Evolutionary conservation across 2,113 vertebrate genomes (phyloP).

Genomic region (Heterochromis multidens): DNA sequence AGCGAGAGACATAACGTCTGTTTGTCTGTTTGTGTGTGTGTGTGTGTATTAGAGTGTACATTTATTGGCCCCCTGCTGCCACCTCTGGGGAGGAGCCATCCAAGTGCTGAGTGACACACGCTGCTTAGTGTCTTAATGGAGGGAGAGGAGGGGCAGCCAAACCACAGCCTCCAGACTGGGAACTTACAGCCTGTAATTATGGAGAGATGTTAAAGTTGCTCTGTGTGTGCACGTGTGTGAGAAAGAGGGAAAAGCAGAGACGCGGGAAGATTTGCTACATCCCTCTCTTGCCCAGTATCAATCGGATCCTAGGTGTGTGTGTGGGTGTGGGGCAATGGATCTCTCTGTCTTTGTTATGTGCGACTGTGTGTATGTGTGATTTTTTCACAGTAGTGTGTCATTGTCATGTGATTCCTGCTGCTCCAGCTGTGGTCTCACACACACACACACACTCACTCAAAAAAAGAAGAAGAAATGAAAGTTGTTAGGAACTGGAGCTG

Average conservation of each 20-base stretch:
- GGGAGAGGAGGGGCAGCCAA: constrained; percentile 66
- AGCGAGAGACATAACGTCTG: not conserved
- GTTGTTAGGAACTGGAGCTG: constrained; percentile 68
- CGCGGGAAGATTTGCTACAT: not conserved
- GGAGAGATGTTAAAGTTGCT: constrained; percentile 57
- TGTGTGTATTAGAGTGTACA: constrained; percentile 8
- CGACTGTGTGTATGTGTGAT: not conserved
- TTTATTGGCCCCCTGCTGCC: constrained; percentile 64
- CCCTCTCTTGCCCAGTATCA: not conserved
- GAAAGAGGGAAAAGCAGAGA: not conserved
- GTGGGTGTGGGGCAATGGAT: constrained; percentile 1
- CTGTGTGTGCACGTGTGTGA: not conserved
- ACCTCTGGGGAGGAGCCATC: constrained; percentile 54
- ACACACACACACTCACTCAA: not conserved
- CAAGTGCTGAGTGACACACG: constrained; percentile 68
- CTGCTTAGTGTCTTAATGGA: constrained; percentile 73
- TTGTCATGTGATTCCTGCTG: constrained; percentile 26
- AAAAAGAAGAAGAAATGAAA: constrained; percentile 63
- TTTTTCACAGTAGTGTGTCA: constrained; percentile 13
- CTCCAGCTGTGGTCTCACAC: constrained; percentile 43
- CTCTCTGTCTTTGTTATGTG: constrained; percentile 15
- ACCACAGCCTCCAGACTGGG: constrained; percentile 68
- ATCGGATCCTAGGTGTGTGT: not conserved
- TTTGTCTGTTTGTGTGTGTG: not conserved
- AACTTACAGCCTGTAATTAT: constrained; percentile 71